Evolutionary conservation across 23 tunicate genomes (phyloP).

Genomic region (Clavelina lepadiformis): DNA sequence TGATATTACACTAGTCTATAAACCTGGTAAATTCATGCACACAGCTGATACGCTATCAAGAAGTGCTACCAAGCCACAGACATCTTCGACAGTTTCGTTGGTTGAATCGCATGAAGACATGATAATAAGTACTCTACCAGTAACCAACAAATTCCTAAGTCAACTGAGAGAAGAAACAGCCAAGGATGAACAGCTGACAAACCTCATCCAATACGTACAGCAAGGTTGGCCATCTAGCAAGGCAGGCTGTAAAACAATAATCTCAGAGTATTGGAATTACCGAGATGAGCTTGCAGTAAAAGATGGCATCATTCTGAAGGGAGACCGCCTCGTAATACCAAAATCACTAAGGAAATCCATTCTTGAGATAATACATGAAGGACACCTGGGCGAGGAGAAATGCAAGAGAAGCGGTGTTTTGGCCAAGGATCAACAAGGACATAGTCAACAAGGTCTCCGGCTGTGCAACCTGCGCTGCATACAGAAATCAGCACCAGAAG

Average conservation of each 20-base stretch:
- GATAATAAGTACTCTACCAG: no score
- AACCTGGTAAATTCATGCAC: slow-evolving; percentile 9
- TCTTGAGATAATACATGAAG: slow-evolving; percentile 1
- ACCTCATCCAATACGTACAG: neutral
- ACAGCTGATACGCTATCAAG: slow-evolving; percentile 27
- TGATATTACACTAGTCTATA: slow-evolving; percentile 5
- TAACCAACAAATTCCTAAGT: no score
- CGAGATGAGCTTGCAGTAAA: slow-evolving; percentile 5
- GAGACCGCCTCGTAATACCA: slow-evolving; percentile 24
- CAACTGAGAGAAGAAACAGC: slow-evolving; percentile 4
- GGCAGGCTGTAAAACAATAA: neutral
- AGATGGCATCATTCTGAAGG: slow-evolving; percentile 20
- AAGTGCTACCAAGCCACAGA: neutral
- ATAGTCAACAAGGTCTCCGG: neutral
- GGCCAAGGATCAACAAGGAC: slow-evolving; percentile 17
- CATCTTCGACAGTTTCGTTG: neutral
- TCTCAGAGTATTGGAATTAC: slow-evolving; percentile 10
- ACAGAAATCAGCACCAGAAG: neutral
- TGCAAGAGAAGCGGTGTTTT: slow-evolving; percentile 12
- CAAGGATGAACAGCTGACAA: neutral
- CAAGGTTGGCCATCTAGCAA: slow-evolving; percentile 14
- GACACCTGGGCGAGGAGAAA: slow-evolving; percentile 23
- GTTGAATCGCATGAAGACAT: slow-evolving; percentile 11
- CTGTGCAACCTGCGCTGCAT: slow-evolving; percentile 10
- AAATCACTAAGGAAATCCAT: neutral